Evolutionary conservation across 2,888 invertebrate species (phyloP).

Genomic region (Brenthis hecate): DNA sequence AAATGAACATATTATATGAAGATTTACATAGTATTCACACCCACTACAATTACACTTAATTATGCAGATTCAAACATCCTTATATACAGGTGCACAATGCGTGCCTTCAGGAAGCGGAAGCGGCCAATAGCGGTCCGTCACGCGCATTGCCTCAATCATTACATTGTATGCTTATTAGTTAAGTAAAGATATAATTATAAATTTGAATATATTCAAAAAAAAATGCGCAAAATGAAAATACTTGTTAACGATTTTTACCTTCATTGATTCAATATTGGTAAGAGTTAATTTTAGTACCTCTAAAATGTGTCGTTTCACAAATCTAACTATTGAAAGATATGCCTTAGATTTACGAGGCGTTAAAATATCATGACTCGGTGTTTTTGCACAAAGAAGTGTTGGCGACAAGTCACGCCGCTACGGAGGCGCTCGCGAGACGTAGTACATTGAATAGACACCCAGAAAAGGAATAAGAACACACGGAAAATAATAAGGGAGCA

Average conservation of each 20-base stretch:
- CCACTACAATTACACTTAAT: slow-evolving; percentile 34
- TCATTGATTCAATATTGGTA: no score
- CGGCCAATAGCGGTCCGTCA: slow-evolving; percentile 67
- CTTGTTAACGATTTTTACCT: no score
- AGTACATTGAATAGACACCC: slow-evolving; percentile 70
- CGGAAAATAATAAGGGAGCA: slow-evolving; percentile 35
- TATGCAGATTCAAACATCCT: slow-evolving; percentile 51
- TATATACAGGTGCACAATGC: slow-evolving; percentile 59
- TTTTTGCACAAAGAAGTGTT: slow-evolving; percentile 53
- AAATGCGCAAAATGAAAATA: no score
- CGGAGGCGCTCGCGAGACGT: slow-evolving; percentile 70
- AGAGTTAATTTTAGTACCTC: no score
- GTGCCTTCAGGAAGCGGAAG: slow-evolving; percentile 76
- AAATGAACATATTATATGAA: neutral
- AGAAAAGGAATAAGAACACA: slow-evolving; percentile 47
- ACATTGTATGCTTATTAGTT: slow-evolving; percentile 27
- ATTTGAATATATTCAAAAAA: no score
- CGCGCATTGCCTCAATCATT: slow-evolving; percentile 49
- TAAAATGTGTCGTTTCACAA: slow-evolving; percentile 1
- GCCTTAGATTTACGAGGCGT: slow-evolving; percentile 43
- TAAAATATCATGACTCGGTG: slow-evolving; percentile 50
- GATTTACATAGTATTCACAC: slow-evolving; percentile 24
- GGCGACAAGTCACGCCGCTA: slow-evolving; percentile 63
- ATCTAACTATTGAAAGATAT: slow-evolving; percentile 43
- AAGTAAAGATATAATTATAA: slow-evolving; percentile 17